Evolutionary conservation across 2,797 vertebrate species (phyloP).

Genomic region (Pyrocephalus nanus): DNA sequence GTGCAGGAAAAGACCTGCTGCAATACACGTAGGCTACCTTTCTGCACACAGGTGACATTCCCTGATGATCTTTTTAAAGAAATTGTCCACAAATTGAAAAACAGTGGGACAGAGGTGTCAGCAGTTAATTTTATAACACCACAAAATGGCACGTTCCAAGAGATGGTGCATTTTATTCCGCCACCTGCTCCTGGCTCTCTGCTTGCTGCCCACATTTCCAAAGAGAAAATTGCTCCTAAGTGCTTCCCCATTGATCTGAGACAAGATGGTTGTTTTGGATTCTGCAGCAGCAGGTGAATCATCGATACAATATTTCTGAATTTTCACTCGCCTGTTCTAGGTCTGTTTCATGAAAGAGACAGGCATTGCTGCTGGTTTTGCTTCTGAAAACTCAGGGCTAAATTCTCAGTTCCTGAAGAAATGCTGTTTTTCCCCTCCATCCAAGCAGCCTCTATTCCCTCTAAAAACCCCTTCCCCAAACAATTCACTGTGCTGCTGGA

Average conservation of each 20-base stretch:
- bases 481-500: not conserved
- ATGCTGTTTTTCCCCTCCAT: not conserved
- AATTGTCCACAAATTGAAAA: not conserved
- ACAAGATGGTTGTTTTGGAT: not conserved
- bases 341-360: not conserved
- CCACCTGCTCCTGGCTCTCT: not conserved
- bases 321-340: not conserved
- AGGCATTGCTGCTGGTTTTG: not conserved
- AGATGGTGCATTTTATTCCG: not conserved
- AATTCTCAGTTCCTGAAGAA: not conserved
- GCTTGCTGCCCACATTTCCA: not conserved
- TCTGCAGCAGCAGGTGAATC: not conserved
- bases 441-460: not conserved
- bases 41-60: not conserved
- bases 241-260: conserved; percentile 41
- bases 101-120: not conserved
- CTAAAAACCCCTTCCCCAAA: not conserved
- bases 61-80: not conserved
- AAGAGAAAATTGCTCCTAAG: conserved; percentile 57
- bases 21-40: not conserved
- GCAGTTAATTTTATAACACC: not conserved
- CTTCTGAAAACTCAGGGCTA: not conserved
- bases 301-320: conserved; percentile 21
- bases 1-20: not conserved
- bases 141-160: not conserved